These are phyloP conservation scores for Acanthopagrus latus DNA, from an alignment of 2,797 vertebrate species.

Conservation along the genomic window DNA sequence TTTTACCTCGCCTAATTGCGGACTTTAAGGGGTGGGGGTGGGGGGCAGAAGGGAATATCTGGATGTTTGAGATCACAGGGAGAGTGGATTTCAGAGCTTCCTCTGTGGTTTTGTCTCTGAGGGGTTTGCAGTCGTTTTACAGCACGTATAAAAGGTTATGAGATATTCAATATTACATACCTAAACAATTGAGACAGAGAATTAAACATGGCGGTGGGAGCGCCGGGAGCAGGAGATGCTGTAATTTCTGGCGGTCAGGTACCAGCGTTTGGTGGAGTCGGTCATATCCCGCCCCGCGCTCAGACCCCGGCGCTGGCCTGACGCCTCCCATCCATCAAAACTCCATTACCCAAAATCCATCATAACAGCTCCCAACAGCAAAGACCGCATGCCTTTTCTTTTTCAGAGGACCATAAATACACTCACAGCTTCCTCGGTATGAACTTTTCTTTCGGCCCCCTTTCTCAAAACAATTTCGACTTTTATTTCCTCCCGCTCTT, in stretches of 20 bases:
- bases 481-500: constrained; percentile 71
- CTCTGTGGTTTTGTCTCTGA: constrained; percentile 67
- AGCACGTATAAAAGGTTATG: constrained; percentile 70
- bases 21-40: constrained; percentile 64
- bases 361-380: constrained; percentile 69
- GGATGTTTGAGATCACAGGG: constrained; percentile 73
- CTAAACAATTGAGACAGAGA: constrained; percentile 62
- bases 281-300: constrained; percentile 40
- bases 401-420: constrained; percentile 72
- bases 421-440: constrained; percentile 64
- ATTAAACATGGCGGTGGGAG: constrained; percentile 35
- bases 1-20: constrained; percentile 82
- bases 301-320: constrained; percentile 45
- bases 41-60: constrained; percentile 62
- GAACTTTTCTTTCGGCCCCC: constrained; percentile 66
- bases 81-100: constrained; percentile 64
- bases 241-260: constrained; percentile 58
- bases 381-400: constrained; percentile 57
- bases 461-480: constrained; percentile 74
- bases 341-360: constrained; percentile 84
- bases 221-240: constrained; percentile 12
- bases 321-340: constrained; percentile 79
- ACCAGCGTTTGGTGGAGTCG: constrained; percentile 56
- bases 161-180: constrained; percentile 64
- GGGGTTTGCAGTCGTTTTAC: constrained; percentile 62